Conservation (phyloP, 2,113 vertebrate genomes). For the Caretta caretta region DNA sequence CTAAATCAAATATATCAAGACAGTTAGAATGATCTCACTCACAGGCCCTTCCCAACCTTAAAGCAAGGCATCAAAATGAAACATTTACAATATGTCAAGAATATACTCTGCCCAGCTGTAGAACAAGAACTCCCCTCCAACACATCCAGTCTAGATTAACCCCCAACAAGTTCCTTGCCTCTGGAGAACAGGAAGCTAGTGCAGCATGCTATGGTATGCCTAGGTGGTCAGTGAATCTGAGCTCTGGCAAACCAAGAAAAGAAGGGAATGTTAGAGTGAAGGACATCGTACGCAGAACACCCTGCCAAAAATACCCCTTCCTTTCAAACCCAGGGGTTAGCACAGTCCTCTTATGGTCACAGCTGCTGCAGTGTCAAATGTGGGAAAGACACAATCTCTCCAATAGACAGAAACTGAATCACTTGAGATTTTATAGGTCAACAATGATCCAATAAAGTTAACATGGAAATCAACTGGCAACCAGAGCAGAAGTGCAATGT, state of each 20-base stretch:
- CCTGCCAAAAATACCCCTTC: not conserved
- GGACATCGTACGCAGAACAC: not conserved
- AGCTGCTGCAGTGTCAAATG: not conserved
- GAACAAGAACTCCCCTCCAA: not conserved
- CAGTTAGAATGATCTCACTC: not conserved
- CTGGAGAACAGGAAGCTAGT: accelerated
- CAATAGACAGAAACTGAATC: not conserved
- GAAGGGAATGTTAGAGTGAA: not conserved
- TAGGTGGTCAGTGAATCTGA: not conserved
- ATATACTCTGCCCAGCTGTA: not conserved
- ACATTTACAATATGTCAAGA: not conserved
- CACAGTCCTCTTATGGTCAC: not conserved
- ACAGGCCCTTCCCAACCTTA: slow-evolving; percentile 26
- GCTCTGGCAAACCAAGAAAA: not conserved
- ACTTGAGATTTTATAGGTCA: not conserved
- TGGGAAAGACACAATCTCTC: not conserved
- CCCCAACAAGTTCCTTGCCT: not conserved
- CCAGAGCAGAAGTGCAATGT: not conserved
- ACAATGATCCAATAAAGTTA: not conserved
- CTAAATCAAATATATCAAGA: slow-evolving; percentile 51
- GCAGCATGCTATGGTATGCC: not conserved
- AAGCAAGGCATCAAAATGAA: not conserved
- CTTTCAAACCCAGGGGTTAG: not conserved
- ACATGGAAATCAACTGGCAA: not conserved
- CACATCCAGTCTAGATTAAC: not conserved